Evolutionary conservation across 2,113 vertebrate species (phyloP).

Genomic region (Rhinoderma darwinii): DNA sequence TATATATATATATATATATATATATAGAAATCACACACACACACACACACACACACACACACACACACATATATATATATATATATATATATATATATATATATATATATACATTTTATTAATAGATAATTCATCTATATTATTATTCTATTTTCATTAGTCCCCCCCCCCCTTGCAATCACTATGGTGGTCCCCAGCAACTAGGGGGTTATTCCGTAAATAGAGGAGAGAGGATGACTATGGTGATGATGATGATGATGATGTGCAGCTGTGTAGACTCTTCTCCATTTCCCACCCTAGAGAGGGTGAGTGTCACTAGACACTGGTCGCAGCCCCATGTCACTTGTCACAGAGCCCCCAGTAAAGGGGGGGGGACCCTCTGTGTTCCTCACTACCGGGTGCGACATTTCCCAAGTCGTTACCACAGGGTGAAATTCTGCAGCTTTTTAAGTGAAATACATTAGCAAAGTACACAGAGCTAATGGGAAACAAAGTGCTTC

Average conservation of each 20-base stretch:
- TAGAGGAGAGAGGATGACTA: neutral
- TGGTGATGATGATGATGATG: neutral
- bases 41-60: no score
- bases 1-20: no score
- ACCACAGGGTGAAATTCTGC: constrained; percentile 77
- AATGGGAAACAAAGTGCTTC: constrained; percentile 73
- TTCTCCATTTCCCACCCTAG: neutral
- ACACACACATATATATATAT: no score
- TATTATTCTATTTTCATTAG: no score
- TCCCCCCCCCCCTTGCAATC: no score
- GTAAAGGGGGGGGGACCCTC: neutral
- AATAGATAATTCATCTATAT: no score
- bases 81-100: no score
- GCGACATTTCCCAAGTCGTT: constrained; percentile 83
- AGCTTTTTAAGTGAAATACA: constrained; percentile 69
- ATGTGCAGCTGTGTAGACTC: constrained; percentile 40
- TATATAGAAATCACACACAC: no score
- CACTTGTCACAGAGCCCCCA: constrained; percentile 25
- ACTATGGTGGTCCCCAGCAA: neutral
- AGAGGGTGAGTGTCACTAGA: neutral
- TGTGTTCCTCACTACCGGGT: constrained; percentile 62
- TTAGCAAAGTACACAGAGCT: constrained; percentile 83
- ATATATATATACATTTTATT: no score
- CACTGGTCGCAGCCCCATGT: constrained; percentile 11
- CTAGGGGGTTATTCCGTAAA: neutral